Percentiles rank a stretch among this genome's conserved stretches.
Evolutionary conservation across 92 coral and sea anemone genomes (phyloP).

Genomic region (Bergia puertoricense): DNA sequence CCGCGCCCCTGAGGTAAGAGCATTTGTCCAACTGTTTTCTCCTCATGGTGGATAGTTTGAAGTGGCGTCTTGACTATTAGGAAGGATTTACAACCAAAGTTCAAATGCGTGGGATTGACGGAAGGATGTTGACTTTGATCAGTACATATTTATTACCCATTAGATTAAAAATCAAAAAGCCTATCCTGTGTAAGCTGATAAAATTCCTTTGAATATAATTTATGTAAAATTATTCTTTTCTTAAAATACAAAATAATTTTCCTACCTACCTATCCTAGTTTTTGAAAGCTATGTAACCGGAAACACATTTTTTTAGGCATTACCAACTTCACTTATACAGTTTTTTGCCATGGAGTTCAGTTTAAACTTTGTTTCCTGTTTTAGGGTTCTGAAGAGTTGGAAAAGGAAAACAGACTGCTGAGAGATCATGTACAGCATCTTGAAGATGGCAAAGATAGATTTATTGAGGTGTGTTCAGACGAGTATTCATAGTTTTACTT

Average conservation of each 20-base stretch:
- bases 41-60: background rate
- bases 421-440: conserved; percentile 32
- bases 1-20: no score
- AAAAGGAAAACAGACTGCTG: conserved; percentile 25
- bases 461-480: conserved; percentile 23
- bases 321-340: background rate
- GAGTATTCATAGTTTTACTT: background rate
- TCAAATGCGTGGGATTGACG: no score
- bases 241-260: no score
- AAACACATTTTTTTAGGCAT: no score
- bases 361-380: background rate
- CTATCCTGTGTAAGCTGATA: background rate
- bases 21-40: background rate
- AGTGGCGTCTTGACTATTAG: no score
- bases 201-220: no score
- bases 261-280: no score
- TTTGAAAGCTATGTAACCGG: no score
- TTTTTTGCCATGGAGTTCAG: background rate
- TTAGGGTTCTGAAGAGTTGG: conserved; percentile 30
- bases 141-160: no score
- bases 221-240: no score
- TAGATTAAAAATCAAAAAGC: no score
- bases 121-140: background rate
- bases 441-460: conserved; percentile 39
- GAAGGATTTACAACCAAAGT: background rate